Evolutionary conservation across 2,113 vertebrate genomes (phyloP).

Genomic region (Corynorhinus townsendii): DNA sequence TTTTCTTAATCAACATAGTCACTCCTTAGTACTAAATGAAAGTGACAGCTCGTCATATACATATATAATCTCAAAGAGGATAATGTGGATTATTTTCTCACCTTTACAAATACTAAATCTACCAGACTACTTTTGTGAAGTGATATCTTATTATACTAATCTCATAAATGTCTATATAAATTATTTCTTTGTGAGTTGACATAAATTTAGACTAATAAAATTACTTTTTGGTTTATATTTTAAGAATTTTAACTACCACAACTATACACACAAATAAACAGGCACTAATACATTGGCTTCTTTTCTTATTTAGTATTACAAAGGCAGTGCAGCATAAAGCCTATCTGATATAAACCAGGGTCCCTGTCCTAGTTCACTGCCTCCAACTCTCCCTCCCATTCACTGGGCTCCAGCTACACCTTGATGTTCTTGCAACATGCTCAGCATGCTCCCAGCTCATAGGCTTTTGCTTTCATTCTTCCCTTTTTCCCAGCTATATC

Average conservation of each 20-base stretch:
- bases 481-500: neutral
- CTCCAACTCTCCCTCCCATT: neutral
- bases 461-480: neutral
- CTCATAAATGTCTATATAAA: neutral
- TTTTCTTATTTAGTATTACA: neutral
- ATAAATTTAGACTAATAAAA: neutral
- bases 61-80: neutral
- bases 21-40: neutral
- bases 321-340: neutral
- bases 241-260: neutral
- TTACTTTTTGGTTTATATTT: neutral
- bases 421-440: neutral
- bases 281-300: neutral
- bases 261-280: neutral
- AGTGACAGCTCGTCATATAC: neutral
- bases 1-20: neutral
- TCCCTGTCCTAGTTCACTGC: neutral
- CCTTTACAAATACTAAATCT: neutral
- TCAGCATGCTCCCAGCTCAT: neutral
- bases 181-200: neutral
- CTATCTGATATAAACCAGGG: neutral
- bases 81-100: neutral
- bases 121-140: neutral
- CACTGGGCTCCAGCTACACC: neutral
- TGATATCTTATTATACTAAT: neutral